Evolutionary conservation across 2,797 vertebrate genomes (phyloP).

Genomic region (Epinephelus coioides): DNA sequence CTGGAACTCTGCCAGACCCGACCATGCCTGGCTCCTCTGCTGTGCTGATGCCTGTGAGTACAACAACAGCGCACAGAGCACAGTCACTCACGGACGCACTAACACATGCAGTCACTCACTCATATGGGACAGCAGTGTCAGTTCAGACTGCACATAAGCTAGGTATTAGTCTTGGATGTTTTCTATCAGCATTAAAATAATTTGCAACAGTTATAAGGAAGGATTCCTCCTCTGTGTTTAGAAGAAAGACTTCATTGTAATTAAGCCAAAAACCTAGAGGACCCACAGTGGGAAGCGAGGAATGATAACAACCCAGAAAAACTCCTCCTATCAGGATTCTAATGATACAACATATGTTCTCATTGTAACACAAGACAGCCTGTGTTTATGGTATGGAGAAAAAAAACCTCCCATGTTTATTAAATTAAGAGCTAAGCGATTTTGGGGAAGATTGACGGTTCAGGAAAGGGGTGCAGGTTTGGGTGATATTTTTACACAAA

Average conservation of each 20-base stretch:
- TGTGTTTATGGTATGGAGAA: slow-evolving; percentile 78
- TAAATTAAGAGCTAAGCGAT: slow-evolving; percentile 83
- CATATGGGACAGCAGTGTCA: slow-evolving; percentile 31
- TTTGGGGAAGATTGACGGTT: slow-evolving; percentile 84
- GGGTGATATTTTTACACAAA: slow-evolving; percentile 90
- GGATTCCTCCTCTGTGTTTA: slow-evolving; percentile 15
- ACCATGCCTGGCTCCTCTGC: slow-evolving; percentile 99
- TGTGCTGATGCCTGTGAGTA: slow-evolving; percentile 98
- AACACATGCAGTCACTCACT: slow-evolving; percentile 34
- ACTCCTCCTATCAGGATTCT: slow-evolving; percentile 73
- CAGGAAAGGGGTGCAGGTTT: slow-evolving; percentile 86
- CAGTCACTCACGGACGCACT: slow-evolving; percentile 33
- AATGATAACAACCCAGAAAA: slow-evolving; percentile 69
- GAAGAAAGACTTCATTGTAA: slow-evolving; percentile 38
- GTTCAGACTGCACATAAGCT: slow-evolving; percentile 16
- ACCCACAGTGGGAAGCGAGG: slow-evolving; percentile 37
- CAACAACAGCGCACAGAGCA: slow-evolving; percentile 68
- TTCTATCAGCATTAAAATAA: slow-evolving; percentile 39
- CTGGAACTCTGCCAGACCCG: slow-evolving; percentile 97
- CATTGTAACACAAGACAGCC: slow-evolving; percentile 83
- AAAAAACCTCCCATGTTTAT: slow-evolving; percentile 81
- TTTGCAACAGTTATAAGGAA: slow-evolving; percentile 13
- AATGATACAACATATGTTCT: slow-evolving; percentile 84
- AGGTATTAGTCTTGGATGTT: slow-evolving; percentile 26
- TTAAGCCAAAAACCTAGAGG: slow-evolving; percentile 50